These are phyloP conservation scores for Mellivora capensis DNA, from an alignment of 2,113 vertebrate species.

Conservation along the genomic window DNA sequence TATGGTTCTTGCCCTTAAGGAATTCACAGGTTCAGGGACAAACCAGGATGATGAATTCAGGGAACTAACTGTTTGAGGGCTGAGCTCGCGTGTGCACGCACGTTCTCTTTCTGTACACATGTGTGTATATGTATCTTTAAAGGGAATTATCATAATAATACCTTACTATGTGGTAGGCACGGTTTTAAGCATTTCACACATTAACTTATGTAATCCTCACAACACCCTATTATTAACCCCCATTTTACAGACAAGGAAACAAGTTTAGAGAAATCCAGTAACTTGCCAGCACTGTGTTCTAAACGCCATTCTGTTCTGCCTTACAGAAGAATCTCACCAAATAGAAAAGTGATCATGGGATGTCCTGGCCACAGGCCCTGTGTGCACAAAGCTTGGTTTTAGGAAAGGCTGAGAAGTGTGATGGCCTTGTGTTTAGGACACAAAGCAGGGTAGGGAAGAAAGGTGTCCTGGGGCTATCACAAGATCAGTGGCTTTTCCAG, in stretches of 20 bases:
- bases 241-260: background rate
- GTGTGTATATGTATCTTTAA: background rate
- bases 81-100: background rate
- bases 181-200: background rate
- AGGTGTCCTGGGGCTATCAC: background rate
- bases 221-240: background rate
- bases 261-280: background rate
- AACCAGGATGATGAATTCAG: background rate
- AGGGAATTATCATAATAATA: background rate
- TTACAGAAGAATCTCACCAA: background rate
- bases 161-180: background rate
- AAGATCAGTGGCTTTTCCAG: accelerated
- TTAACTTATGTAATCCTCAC: background rate
- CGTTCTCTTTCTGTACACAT: background rate
- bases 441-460: background rate
- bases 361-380: background rate
- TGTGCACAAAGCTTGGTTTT: background rate
- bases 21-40: background rate
- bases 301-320: background rate
- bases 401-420: background rate
- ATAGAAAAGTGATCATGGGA: background rate
- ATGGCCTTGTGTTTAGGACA: background rate
- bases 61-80: background rate
- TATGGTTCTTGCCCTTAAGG: background rate
- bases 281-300: background rate